Evolutionary conservation across 2,797 vertebrate species (phyloP), one percentile per base, ranked within the genome.

Genomic region (Taeniopygia guttata): DNA sequence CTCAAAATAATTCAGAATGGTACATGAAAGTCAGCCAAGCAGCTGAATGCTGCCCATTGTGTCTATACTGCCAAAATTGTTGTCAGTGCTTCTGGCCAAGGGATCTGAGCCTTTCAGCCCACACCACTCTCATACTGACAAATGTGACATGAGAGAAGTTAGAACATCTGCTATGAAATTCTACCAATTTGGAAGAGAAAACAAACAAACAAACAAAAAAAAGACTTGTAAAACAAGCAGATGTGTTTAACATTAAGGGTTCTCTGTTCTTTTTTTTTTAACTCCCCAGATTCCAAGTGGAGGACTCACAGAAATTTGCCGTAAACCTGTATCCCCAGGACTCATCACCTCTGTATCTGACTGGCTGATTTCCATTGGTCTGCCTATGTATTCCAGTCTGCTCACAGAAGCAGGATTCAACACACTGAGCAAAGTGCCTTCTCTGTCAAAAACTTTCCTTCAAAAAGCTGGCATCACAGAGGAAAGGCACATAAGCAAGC

Each of bases 321-420:
- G 99, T 76, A 99, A 99, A 96, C 98, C 99, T 23, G 77, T 97
- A 23, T 98, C 98, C 67, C 98, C 98, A 1, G 98, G 98, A 69
- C 98, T 98, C 89, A 93, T 98, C 84, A 97, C 97, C 26, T 98
- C 98, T 1, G 95, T 99, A 90, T 98, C 98, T 2, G 98, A 99
- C 87, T 99, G 99, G 99, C 98, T 99, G 90, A 93, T 98, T 89
- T 99, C 98, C 92, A 98, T 99, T 52, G 99, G 99, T 60, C 98
- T 99, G 88, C 99, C 99, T 87, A 99, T 99, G 99, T 99, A 99
- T 93, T 96, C 97, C 86, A 52, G 96, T 11, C 82, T 97, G 38
- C 97, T 99, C 86, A 94, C 96, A 6, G 98, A 98, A 10, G 98
- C 98, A 3, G 99, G 99, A n/a, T 96, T 98, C 74, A 98, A 98